Base-by-base conservation (phyloP, 1,140 invertebrate species). In the Lerema accius region DNA sequence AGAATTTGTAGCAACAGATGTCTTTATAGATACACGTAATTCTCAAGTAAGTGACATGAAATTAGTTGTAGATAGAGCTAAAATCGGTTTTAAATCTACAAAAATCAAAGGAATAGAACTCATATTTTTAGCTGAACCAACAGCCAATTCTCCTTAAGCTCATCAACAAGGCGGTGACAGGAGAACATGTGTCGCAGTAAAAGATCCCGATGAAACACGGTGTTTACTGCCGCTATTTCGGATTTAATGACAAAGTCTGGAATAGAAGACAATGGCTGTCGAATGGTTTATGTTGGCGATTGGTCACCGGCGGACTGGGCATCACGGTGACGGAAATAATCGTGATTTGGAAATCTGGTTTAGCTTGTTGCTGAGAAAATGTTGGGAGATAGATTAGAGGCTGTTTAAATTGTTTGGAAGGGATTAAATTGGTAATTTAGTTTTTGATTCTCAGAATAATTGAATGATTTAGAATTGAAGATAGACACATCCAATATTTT, bases 241-340 rank as follows among this genome's bases (percentile, higher is more conserved):
- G 77, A 75, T 72, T 88, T 86, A 86, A 88, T 81, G 85, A 85
- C 85, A 86, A 75, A 70, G 73, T 68, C 78, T 71, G 75, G 74
- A 80, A 64, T 64, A 62, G 72, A 65, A 75, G 60, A 80, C 73
- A 78, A 78, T 81, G 70, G 63, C 50, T 63, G 50, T 37, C 58
- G 51, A 66, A 62, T 69, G 59, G 65, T 63, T 63, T 58, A 46
- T 63, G 58, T 55, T 61, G 55, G 46, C 55, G 45, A 45, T 49
- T 40, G 49, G 56, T 61, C 58, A 55, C 49, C 49, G 28, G 16
- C 45, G 55, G 37, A 58, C 55, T 17, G 55, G 28, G 6, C 3
- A 11, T 51, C 19, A 4, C 3, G 26, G 13, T 37, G 49, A 58
- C 55, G 28, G 42, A 58, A 58, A 58, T 58, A 58, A 45, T 32